phyloP scores from a whole-genome alignment of 1,140 invertebrate species.

The Phymastichus coffea region DNA sequence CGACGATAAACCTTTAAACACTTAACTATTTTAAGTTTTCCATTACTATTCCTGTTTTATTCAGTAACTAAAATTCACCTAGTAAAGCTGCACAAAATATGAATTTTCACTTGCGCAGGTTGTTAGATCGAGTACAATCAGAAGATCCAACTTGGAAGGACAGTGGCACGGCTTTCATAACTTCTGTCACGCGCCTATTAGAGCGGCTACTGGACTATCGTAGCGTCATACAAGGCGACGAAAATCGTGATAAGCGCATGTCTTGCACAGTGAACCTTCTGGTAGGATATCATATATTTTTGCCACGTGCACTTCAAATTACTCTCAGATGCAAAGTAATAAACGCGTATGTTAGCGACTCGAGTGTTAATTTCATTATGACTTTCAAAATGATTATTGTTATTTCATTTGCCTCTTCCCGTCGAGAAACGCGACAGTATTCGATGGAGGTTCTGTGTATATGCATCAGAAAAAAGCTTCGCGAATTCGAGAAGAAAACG shows the following conservation, averaged over 20 bases:
- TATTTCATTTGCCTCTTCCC: neutral
- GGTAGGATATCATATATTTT: constrained; percentile 55
- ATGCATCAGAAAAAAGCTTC: constrained; percentile 3
- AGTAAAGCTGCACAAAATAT: too few species aligned
- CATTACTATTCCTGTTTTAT: too few species aligned
- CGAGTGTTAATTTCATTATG: constrained; percentile 15
- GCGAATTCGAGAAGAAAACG: neutral
- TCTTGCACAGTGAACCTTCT: constrained; percentile 95
- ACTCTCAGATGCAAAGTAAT: neutral
- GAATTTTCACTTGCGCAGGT: too few species aligned
- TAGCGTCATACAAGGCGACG: constrained; percentile 87
- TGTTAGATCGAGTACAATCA: constrained; percentile 82
- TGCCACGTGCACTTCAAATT: neutral
- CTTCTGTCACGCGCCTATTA: constrained; percentile 84
- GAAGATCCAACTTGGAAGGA: constrained; percentile 87
- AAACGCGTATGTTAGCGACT: neutral
- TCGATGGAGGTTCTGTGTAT: constrained; percentile 17
- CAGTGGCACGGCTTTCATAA: constrained; percentile 87
- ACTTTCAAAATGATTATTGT: neutral
- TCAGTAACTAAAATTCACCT: too few species aligned
- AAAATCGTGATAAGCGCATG: constrained; percentile 92
- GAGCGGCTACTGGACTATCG: constrained; percentile 90
- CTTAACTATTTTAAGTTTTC: too few species aligned
- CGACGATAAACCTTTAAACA: too few species aligned
- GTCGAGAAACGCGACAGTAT: neutral